A percentile compares a stretch with the other conserved stretches of the same genome.
Conservation (phyloP, 2,888 invertebrate genomes). For the Amblyteles armatorius region DNA sequence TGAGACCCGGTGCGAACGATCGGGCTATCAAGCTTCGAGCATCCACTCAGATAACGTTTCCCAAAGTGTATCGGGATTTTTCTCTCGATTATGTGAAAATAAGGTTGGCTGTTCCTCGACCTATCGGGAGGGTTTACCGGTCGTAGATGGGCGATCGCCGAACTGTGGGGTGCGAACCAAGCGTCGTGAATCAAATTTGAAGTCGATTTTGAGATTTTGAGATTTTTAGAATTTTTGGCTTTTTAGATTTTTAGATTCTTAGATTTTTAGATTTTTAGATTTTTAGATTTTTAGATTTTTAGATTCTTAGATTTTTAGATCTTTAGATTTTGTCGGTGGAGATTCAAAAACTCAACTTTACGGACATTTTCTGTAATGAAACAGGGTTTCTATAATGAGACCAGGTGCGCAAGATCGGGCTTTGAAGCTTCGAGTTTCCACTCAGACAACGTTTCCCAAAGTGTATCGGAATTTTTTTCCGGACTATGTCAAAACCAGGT, state of each 20-base stretch:
- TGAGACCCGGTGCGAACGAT: constrained; percentile 9
- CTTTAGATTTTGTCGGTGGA: no score
- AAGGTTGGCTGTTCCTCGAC: constrained; percentile 8
- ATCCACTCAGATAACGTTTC: constrained; percentile 25
- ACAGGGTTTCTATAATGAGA: neutral
- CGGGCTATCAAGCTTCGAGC: neutral
- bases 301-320: no score
- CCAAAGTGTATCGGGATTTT: neutral
- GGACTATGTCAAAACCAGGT: neutral
- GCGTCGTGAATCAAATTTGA: constrained; percentile 63
- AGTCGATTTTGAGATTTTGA: constrained; percentile 36
- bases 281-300: no score
- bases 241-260: no score
- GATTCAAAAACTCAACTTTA: no score
- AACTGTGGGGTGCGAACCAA: constrained; percentile 22
- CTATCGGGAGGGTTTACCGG: neutral
- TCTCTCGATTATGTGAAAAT: neutral
- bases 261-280: no score
- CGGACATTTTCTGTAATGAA: no score
- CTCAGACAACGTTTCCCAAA: constrained; percentile 12
- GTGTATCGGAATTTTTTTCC: neutral
- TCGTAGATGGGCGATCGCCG: neutral
- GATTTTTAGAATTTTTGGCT: no score
- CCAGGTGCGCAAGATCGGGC: neutral
- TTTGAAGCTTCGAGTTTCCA: neutral